Base-by-base conservation (phyloP, 2,797 vertebrate species). In the Sebastes wilsoni region DNA sequence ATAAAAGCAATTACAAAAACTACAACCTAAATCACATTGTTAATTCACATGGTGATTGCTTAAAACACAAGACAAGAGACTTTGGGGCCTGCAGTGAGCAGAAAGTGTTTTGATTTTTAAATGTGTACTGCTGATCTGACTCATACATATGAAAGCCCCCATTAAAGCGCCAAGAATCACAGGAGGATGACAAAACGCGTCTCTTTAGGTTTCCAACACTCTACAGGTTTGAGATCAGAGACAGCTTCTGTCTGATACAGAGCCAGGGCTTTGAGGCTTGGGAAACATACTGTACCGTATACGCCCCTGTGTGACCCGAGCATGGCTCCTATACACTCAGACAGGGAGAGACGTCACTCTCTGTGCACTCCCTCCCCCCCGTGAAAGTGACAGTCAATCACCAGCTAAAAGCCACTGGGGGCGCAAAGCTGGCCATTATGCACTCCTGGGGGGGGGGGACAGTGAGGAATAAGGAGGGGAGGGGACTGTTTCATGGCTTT, bases 51-150 rank as follows among this genome's bases (percentile, higher is more conserved):
- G 89, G 86, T 88, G 88, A 91, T 89, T 82, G 75, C 79, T 88
- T 87, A 85, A 81, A 88, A 80, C 86, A 82, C 66, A 82, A 83
- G 85, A 82, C 84, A 84, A 80, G 88, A 87, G 87, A 84, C 83
- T 87, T 81, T 81, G 84, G 87, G 74, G 56, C 73, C 74, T 65
- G 82, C 74, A 73, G 82, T 65, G 71, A 90, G 72, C 56, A 86
- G 79, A 90, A 83, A 91, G 82, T 88, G 90, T 90, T 95, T 93
- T 92, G 87, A 88, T 94, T 93, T 93, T 93, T 84, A 93, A 93
- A 93, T 92, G 84, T 83, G 87, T 66, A 72, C 88, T 66, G 82
- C 88, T 89, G 90, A 84, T 93, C 87, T 92, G 93, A 95, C 89
- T 94, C 91, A 94, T 92, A 71, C 91, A 92, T 94, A 93, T 93